Base-by-base conservation (phyloP, 2,797 vertebrate genomes). In the Mormyrus proboscirostris region DNA sequence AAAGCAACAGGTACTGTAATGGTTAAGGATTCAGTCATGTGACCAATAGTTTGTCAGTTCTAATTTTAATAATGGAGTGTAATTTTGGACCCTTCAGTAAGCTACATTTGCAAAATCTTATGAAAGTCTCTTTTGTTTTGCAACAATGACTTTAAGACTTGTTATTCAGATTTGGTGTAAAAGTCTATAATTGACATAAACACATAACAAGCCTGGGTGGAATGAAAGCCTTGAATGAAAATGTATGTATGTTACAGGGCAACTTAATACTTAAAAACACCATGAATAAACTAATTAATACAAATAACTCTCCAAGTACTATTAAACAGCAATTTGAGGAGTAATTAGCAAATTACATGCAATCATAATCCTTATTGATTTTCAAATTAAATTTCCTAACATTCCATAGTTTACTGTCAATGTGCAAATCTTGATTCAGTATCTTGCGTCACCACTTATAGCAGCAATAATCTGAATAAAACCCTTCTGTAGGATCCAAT, bases 41-140 rank as follows among this genome's bases (percentile, higher is more conserved):
- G n/a, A 50, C 47, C 9, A 29, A 25, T 49, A 49, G 82, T 51
- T 85, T 85, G 22, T 51, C 82, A 49, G 47, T 85, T 50, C 9
- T 16, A 85, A 49, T 51, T 49, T 82, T 82, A 19, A 82, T 82
- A 85, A 49, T 25, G 49, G 44, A 29, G 41, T 85, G 9, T 51
- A 29, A 51, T 51, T 25, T 51, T 29, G 22, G 41, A 83, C 16
- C 79, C 3, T 9, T 83, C 41, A 85, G 82, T 22, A 50, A 85
- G 82, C 44, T 12, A 47, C 9, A 10, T 29, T 25, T 44, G 44
- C 8, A 47, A 51, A 51, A 25, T 50, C 38, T 79, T 44, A 44
- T 79, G 73, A 29, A 79, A 79, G 69, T 69, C 25, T 83, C 47
- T 50, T 85, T 85, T 50, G 41, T 82, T 51, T 85, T 50, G 82